phyloP scores from a whole-genome alignment of 2,888 invertebrate genomes.

The Brachycybe producta region DNA sequence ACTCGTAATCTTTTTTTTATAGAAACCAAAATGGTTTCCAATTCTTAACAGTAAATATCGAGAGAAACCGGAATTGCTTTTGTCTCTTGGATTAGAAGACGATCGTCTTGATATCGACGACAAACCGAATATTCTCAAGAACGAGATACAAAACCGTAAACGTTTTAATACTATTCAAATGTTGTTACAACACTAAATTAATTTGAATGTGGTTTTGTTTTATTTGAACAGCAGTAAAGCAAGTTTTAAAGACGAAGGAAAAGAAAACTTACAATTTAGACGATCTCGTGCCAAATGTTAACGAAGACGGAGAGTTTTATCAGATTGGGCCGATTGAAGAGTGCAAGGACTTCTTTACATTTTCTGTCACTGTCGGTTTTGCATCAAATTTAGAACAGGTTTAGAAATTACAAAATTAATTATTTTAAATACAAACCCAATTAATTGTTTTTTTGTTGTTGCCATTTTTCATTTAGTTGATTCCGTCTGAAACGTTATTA shows the following conservation, averaged over 20 bases:
- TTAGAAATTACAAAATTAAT: no score
- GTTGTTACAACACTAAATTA: no score
- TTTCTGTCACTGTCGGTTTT: constrained; percentile 36
- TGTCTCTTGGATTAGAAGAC: constrained; percentile 6
- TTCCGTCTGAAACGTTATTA: constrained; percentile 29
- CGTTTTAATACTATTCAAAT: no score
- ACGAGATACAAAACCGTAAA: no score
- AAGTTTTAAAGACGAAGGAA: no score
- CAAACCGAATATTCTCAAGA: no score
- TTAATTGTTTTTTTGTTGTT: no score
- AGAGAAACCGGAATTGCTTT: constrained; percentile 1
- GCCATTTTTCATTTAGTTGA: constrained; percentile 26
- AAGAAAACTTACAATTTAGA: no score
- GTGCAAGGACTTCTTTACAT: constrained; percentile 32
- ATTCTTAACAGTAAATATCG: constrained; percentile 35
- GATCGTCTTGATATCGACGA: no score
- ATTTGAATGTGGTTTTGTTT: no score
- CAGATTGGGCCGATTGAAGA: constrained; percentile 33
- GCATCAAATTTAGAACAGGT: constrained; percentile 35
- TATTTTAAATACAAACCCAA: no score
- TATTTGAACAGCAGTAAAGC: no score
- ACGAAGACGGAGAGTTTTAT: constrained; percentile 33
- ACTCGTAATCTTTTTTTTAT: not conserved
- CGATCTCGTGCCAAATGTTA: constrained; percentile 21
- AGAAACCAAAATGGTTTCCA: constrained; percentile 33